Conservation (phyloP, 2,797 vertebrate genomes). For the Leptatherina wallacei region DNA sequence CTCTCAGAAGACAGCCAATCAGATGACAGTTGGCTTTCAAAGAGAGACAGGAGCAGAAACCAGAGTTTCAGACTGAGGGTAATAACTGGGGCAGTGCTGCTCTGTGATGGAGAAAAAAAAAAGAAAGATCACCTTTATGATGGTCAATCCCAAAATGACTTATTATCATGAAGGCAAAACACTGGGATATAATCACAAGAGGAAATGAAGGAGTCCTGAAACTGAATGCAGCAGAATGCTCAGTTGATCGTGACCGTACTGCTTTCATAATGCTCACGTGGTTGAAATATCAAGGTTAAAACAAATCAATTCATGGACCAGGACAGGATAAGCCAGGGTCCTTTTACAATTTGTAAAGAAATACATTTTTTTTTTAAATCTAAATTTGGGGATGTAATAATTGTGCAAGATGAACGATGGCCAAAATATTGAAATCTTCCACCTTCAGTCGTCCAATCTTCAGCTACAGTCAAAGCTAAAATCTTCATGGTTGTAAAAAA, state of each 20-base stretch:
- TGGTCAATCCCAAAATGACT: neutral
- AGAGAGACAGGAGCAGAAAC: neutral
- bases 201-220: neutral
- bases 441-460: neutral
- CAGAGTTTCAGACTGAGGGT: neutral
- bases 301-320: neutral
- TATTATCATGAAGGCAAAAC: neutral
- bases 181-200: neutral
- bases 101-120: too few species aligned
- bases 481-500: neutral
- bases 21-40: neutral
- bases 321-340: neutral
- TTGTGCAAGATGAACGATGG: neutral
- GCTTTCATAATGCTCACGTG: neutral
- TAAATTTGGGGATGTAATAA: neutral
- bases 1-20: constrained; percentile 4
- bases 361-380: too few species aligned
- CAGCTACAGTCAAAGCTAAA: constrained; percentile 9
- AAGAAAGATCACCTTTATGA: too few species aligned
- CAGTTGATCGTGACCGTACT: neutral
- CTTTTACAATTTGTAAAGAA: neutral
- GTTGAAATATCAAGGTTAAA: neutral
- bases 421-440: neutral
- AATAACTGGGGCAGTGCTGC: neutral
- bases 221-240: neutral